Evolutionary conservation across 2,888 invertebrate genomes (phyloP), one percentile per base, ranked within the genome.

Genomic region (Acleris literana): DNA sequence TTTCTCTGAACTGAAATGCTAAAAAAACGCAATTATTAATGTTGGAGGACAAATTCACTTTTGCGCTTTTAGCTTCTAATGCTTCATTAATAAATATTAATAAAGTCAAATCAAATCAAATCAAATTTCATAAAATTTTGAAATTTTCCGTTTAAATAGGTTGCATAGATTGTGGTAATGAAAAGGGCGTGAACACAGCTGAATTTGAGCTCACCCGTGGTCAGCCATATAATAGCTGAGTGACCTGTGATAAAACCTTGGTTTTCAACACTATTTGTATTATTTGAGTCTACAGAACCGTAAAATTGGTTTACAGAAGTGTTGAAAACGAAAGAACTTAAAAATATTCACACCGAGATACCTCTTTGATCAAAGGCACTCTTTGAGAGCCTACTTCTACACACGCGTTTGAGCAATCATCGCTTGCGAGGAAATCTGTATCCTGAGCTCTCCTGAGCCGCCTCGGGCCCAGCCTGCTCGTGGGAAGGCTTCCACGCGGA

Each of bases 371-470:
- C 80, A 79, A 73, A 73, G 71, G 72, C 76, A 75, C 67, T 70
- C 72, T 73, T 74, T 76, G 72, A 76, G 53, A 53, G 58, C 58
- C 52, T 57, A 74, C 74, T 74, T 74, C 78, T 78, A 75, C 76
- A 75, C 73, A 79, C 80, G 76, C 84, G 83, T 84, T 85, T 85
- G 83, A 79, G 79, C 83, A 87, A 85, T 84, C 83, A 85, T 74
- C 75, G 76, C 56, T 69, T 68, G 74, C 70, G 72, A 74, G 76
- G 74, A 78, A 83, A 82, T 83, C 79, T 78, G 75, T 81, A 76
- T 78, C 70, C 72, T 73, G 76, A 78, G 72, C 76, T 71, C 72
- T 69, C 69, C 72, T 64, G 71, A 72, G 69, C 55, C 63, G 54
- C 54, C 54, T 39, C 54, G 60, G 44, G 64, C 49, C 54, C 46